Percentiles rank a stretch among this genome's conserved stretches.
phyloP scores from a whole-genome alignment of 2,888 invertebrate species.

The Lepetodrilus schrolli region DNA sequence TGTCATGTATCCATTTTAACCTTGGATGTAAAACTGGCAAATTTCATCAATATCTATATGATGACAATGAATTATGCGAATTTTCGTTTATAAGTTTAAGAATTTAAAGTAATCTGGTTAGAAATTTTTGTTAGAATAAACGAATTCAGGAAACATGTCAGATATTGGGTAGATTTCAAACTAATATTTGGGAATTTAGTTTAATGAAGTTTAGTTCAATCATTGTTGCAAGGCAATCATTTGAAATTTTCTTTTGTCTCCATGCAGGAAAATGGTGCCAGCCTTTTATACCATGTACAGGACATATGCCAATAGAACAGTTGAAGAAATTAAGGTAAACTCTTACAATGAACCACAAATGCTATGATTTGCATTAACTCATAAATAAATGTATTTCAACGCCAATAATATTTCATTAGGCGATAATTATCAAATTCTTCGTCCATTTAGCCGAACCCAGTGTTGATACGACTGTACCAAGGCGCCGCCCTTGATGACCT shows the following conservation, averaged over 20 bases:
- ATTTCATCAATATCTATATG: background rate
- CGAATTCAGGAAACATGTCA: too few relatives aligned
- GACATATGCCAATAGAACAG: constrained; percentile 38
- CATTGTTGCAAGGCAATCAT: too few relatives aligned
- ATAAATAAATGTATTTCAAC: background rate
- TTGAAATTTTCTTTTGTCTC: too few relatives aligned
- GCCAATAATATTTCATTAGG: background rate
- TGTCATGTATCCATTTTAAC: background rate
- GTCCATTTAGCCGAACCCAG: constrained; percentile 87
- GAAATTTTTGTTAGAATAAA: too few relatives aligned
- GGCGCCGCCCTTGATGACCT: constrained; percentile 82
- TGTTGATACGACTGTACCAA: constrained; percentile 82
- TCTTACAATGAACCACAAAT: too few relatives aligned
- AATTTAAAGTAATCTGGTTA: too few relatives aligned
- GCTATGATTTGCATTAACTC: background rate
- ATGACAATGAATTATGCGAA: background rate
- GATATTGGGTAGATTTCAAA: too few relatives aligned
- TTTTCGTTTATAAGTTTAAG: too few relatives aligned
- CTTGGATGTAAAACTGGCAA: background rate
- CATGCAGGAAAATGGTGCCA: constrained; percentile 53
- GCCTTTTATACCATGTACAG: constrained; percentile 66
- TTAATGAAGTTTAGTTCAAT: too few relatives aligned
- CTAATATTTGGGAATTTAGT: too few relatives aligned
- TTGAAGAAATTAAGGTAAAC: constrained; percentile 66
- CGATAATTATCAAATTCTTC: background rate